Evolutionary conservation across 1,140 invertebrate genomes (phyloP).

Genomic region (Drosophila seguyi): DNA sequence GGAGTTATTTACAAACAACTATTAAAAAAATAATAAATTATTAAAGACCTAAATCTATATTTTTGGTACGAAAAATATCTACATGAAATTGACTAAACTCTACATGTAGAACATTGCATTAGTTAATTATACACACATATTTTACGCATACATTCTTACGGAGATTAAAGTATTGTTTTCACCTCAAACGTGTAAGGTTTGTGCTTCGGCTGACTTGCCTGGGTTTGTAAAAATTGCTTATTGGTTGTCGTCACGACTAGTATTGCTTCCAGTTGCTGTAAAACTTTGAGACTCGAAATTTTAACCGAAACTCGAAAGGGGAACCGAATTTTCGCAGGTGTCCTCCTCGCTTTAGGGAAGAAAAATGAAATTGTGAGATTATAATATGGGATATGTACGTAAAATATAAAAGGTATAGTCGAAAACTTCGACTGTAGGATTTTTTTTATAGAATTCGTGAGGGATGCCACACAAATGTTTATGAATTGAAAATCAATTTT

Average conservation of each 20-base stretch:
- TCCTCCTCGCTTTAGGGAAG: constrained; percentile 65
- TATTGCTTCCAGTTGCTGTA: constrained; percentile 11
- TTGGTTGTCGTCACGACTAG: constrained; percentile 13
- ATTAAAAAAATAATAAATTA: background rate
- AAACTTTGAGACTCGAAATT: constrained; percentile 1
- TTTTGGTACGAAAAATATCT: background rate
- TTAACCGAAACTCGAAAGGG: constrained; percentile 60
- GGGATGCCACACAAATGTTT: background rate
- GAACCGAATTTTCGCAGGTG: constrained; percentile 68
- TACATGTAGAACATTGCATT: background rate
- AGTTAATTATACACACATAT: background rate
- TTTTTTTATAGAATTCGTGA: too few relatives aligned
- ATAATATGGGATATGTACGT: background rate
- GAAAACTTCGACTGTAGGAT: background rate
- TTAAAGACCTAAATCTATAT: background rate
- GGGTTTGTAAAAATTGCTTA: background rate
- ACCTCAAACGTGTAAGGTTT: constrained; percentile 1
- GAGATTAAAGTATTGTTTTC: background rate
- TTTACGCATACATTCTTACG: background rate
- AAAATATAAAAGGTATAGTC: background rate
- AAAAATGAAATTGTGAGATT: background rate
- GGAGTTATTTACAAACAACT: background rate
- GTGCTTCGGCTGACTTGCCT: constrained; percentile 14
- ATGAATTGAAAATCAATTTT: background rate
- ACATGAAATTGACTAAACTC: background rate